Conservation (phyloP, 2,113 vertebrate species). For the Mastomys coucha region DNA sequence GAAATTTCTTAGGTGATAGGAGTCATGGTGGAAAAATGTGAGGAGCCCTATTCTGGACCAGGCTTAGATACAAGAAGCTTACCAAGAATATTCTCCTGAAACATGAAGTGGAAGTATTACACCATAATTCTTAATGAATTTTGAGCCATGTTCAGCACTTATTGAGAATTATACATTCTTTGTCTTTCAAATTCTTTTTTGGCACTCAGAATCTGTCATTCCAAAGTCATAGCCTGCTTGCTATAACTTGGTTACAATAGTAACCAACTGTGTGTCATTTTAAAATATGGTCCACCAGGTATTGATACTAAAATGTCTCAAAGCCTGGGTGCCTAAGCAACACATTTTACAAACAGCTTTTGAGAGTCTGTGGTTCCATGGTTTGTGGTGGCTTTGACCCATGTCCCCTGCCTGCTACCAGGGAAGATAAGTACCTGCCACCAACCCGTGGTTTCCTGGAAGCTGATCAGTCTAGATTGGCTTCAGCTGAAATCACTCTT, state of each 20-base stretch:
- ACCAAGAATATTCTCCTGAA: background rate
- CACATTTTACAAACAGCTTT: background rate
- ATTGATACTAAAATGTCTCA: background rate
- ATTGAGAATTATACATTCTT: background rate
- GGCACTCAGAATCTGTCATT: background rate
- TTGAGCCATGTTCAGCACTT: background rate
- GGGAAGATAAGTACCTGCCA: background rate
- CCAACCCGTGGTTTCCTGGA: background rate
- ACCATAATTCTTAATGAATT: background rate
- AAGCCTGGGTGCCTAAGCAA: background rate
- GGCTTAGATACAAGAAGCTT: background rate
- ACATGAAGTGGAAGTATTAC: background rate
- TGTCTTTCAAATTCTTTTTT: background rate
- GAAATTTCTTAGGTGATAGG: too few species aligned
- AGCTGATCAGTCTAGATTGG: background rate
- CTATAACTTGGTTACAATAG: background rate
- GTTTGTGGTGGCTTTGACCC: background rate
- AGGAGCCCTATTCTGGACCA: background rate
- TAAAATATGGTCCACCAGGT: background rate
- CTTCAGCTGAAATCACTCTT: background rate
- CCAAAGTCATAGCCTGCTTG: background rate
- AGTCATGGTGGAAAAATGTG: too few species aligned
- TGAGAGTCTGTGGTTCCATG: background rate
- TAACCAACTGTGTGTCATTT: slow-evolving; percentile 17
- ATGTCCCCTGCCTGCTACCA: background rate